phyloP scores from a whole-genome alignment of 2,797 vertebrate genomes.

The Labeo calbasu region DNA sequence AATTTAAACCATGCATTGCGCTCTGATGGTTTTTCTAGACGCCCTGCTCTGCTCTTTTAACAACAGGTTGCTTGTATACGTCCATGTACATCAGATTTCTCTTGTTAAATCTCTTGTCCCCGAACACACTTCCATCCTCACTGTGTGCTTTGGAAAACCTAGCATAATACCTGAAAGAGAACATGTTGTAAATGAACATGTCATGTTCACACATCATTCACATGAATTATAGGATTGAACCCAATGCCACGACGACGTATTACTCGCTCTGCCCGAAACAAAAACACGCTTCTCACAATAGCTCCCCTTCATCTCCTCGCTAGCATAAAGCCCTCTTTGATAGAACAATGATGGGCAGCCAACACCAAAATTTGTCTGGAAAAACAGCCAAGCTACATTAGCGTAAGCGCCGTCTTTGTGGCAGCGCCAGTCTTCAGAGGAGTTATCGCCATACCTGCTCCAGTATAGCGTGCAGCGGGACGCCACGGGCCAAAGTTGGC shows the following conservation, averaged over 20 bases:
- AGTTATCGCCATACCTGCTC: constrained; percentile 59
- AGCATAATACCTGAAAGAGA: background rate
- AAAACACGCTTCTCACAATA: constrained; percentile 26
- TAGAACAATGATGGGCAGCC: constrained; percentile 46
- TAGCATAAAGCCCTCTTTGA: constrained; percentile 59
- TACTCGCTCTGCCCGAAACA: background rate
- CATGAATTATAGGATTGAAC: background rate
- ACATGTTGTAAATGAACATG: background rate
- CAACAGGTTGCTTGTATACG: background rate
- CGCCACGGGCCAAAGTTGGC: constrained; percentile 63
- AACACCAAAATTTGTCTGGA: constrained; percentile 60
- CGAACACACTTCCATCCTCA: background rate
- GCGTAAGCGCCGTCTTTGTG: constrained; percentile 65
- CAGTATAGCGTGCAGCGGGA: constrained; percentile 57
- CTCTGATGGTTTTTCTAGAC: background rate
- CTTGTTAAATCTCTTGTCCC: too few species aligned
- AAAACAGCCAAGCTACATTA: constrained; percentile 63
- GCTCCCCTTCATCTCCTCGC: constrained; percentile 41
- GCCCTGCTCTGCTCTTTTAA: background rate
- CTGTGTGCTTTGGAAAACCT: background rate
- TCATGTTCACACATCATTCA: constrained; percentile 29
- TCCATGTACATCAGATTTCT: background rate
- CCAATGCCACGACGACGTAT: background rate
- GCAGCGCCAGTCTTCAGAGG: constrained; percentile 61
- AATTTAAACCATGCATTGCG: background rate